Percentiles rank a stretch among this genome's conserved stretches.
Evolutionary conservation across 2,797 vertebrate species (phyloP).

Genomic region (Avahi laniger): DNA sequence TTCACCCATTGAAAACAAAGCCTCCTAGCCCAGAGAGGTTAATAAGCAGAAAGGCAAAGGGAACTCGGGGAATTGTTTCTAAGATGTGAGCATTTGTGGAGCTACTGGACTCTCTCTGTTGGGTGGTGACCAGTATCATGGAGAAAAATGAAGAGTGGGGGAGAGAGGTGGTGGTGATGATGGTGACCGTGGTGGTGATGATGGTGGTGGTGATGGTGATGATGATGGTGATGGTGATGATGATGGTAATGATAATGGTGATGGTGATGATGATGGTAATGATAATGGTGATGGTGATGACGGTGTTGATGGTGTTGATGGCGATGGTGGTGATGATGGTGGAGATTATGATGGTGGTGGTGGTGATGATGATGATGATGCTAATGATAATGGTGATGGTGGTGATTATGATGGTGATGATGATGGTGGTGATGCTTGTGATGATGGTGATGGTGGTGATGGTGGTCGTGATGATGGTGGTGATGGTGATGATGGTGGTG

Average conservation of each 20-base stretch:
- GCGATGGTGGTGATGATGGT: too few species aligned
- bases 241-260: rapidly evolving
- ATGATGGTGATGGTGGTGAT: rapidly evolving
- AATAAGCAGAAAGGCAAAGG: neutral
- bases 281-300: rapidly evolving
- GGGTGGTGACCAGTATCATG: neutral
- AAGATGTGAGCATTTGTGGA: neutral
- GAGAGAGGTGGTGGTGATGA: neutral
- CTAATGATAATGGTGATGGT: neutral
- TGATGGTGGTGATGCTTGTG: neutral
- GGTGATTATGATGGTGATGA: neutral
- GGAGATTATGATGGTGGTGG: too few species aligned
- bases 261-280: rapidly evolving
- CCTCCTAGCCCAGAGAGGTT: neutral
- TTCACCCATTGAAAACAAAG: neutral
- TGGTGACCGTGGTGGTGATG: neutral
- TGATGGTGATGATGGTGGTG: rapidly evolving
- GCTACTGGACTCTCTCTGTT: neutral
- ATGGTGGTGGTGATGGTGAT: neutral
- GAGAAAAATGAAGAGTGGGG: neutral
- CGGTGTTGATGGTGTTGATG: rapidly evolving
- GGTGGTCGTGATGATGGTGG: rapidly evolving
- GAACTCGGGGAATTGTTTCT: neutral
- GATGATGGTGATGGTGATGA: neutral
- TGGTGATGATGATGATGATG: neutral